These are phyloP conservation scores for Rousettus madagascariensis DNA, from an alignment of 2,797 vertebrate species.

Conservation along the genomic window DNA sequence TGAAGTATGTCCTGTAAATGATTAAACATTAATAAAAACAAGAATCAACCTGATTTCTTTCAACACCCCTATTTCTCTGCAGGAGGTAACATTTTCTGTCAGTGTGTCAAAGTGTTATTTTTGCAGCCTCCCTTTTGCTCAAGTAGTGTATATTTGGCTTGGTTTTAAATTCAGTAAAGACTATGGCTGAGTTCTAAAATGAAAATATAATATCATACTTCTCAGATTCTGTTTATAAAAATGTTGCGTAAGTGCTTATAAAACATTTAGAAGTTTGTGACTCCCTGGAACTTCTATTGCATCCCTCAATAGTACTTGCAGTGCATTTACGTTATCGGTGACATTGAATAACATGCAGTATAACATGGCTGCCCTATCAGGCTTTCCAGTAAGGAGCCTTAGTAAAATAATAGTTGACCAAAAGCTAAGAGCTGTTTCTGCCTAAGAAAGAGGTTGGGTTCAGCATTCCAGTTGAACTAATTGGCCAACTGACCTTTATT, in stretches of 20 bases:
- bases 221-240: conserved; percentile 9
- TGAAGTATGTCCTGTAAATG: conserved; percentile 76
- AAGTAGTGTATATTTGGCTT: conserved; percentile 21
- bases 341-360: neutral
- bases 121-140: conserved; percentile 6
- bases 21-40: conserved; percentile 77
- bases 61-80: conserved; percentile 58
- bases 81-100: conserved; percentile 65
- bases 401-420: neutral
- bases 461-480: neutral
- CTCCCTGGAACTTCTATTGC: neutral
- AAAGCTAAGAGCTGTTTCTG: neutral
- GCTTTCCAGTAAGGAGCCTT: neutral
- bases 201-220: conserved; percentile 21
- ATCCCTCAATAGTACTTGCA: neutral
- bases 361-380: neutral
- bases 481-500: neutral
- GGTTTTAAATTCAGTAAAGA: conserved; percentile 50
- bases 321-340: neutral
- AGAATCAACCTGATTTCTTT: conserved; percentile 62
- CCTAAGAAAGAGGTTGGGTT: neutral
- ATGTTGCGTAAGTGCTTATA: neutral
- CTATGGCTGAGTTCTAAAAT: conserved; percentile 19
- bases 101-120: conserved; percentile 57
- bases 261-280: neutral